Percentiles rank a stretch among this genome's conserved stretches.
Evolutionary conservation across 2,113 vertebrate species (phyloP).

Genomic region (Apteryx mantelli): DNA sequence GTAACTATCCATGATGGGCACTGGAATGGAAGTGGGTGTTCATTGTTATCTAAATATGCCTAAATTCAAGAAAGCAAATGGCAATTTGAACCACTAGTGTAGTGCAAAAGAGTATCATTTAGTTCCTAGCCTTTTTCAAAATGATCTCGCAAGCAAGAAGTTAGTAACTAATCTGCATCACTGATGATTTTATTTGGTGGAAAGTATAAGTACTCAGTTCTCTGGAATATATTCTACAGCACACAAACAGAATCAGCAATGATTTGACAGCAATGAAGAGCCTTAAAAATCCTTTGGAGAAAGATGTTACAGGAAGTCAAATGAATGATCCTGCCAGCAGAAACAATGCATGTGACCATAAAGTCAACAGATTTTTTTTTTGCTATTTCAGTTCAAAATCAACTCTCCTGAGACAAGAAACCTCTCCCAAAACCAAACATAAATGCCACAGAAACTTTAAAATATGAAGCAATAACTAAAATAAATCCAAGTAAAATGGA

Average conservation of each 20-base stretch:
- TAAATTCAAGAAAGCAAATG: neutral
- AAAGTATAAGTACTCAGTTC: neutral
- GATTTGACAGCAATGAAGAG: neutral
- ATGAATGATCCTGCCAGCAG: neutral
- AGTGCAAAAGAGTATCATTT: neutral
- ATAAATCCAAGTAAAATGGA: neutral
- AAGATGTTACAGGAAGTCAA: neutral
- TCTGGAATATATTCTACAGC: neutral
- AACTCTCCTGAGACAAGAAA: neutral
- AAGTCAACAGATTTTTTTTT: neutral
- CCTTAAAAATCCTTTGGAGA: constrained; percentile 7
- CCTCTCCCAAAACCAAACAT: neutral
- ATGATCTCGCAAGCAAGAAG: neutral
- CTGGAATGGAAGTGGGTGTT: neutral
- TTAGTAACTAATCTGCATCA: neutral
- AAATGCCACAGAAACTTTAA: constrained; percentile 6
- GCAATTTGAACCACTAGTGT: neutral
- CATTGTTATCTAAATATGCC: neutral
- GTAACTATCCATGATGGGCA: neutral
- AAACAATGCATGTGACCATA: constrained; percentile 1
- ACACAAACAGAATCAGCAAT: neutral
- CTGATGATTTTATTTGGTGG: neutral
- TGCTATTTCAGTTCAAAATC: constrained; percentile 21
- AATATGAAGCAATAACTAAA: neutral
- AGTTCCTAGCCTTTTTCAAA: neutral